Conservation (phyloP, 2,888 invertebrate species). For the Rotaria socialis region DNA sequence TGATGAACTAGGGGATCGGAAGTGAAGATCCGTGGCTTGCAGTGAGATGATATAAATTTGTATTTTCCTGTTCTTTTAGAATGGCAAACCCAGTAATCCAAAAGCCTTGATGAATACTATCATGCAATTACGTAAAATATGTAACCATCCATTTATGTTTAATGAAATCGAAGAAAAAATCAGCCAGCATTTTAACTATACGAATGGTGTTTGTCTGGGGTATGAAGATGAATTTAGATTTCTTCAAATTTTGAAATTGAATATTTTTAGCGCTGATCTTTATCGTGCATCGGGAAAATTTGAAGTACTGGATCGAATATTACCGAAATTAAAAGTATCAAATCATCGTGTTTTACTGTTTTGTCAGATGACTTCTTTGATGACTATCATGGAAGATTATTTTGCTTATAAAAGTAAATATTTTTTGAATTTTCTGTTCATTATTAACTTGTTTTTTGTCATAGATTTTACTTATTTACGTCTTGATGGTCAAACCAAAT, state of each 20-base stretch:
- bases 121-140: constrained; percentile 92
- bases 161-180: constrained; percentile 95
- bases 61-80: neutral
- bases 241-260: neutral
- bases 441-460: neutral
- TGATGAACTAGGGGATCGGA: neutral
- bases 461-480: constrained; percentile 75
- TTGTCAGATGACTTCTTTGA: constrained; percentile 99
- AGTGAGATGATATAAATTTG: no score
- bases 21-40: no score
- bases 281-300: constrained; percentile 93
- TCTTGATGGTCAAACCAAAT: constrained; percentile 93
- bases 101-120: constrained; percentile 97
- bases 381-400: constrained; percentile 98
- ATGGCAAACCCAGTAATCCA: constrained; percentile 70
- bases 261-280: constrained; percentile 72
- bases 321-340: constrained; percentile 86
- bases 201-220: constrained; percentile 65
- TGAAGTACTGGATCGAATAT: constrained; percentile 87
- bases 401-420: constrained; percentile 70
- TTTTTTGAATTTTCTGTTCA: neutral
- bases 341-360: constrained; percentile 93
- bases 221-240: neutral
- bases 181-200: constrained; percentile 76
- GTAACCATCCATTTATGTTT: constrained; percentile 99